Evolutionary conservation across 2,888 invertebrate genomes (phyloP), one percentile per base, ranked within the genome.

Genomic region (Oligia latruncula): DNA sequence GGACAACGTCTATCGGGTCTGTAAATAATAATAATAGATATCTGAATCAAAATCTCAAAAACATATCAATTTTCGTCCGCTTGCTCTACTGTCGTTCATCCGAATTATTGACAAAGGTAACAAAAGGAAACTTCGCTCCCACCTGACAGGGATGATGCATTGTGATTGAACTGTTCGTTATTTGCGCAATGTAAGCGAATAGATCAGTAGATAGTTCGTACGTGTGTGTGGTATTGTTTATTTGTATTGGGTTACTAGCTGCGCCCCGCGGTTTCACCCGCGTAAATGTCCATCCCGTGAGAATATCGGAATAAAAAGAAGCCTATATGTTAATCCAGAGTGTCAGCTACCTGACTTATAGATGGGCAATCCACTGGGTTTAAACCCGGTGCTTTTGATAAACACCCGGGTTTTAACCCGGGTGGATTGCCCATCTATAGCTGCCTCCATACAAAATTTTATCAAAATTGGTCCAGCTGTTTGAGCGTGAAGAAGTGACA

Each of bases 161-260:
- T 83, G 74, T 87, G 85, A 85, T 85, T 43, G 85, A 85, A 43
- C 71, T 70, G 78, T 75, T 77, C 72, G 72, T 58, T 85, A 87
- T 83, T 74, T 75, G 74, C 55, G 35, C 43, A 43, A 3, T 49
- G 46, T 65, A 52, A 70, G 29, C 23, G 58, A 55, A 65, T 29
- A 60, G 71, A 68, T 81, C 52, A 58, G 62, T 8, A 68, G 46
- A 71, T 70, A 62, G 40, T 60, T 58, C 1, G 15, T 60, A n/a
- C 17, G 55, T 17, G 5, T 65, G 23, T 23, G 40, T 4, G 15
- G 23, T 60, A 60, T 73, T 70, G 65, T 80, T 65, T 71, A 52
- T 85, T 80, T 73, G 29, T 85, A 52, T 68, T 49, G 58, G 43
- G 8, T 46, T 52, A 35, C 35, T 35, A 35, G 35, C 35, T 35